phyloP scores from a whole-genome alignment of 1,140 invertebrate species.

The Caerostris darwini region DNA sequence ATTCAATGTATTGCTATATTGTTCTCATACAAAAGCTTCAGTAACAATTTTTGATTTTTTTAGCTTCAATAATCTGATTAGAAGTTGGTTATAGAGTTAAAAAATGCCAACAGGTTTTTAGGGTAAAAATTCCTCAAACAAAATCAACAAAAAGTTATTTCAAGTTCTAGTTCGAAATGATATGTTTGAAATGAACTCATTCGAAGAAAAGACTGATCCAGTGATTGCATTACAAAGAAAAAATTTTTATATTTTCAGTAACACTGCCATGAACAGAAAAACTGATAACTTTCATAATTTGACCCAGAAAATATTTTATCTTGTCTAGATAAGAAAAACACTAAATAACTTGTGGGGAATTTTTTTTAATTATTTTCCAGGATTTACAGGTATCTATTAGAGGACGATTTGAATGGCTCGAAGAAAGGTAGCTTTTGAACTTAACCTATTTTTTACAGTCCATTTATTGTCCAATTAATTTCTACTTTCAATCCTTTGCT shows the following conservation, averaged over 20 bases:
- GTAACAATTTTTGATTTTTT: too few relatives aligned
- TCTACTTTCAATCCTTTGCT: background rate
- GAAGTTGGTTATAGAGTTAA: too few relatives aligned
- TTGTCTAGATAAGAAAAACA: background rate
- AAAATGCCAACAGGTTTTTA: too few relatives aligned
- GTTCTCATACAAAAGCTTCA: too few relatives aligned
- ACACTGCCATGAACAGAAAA: background rate
- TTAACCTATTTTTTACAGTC: constrained; percentile 64
- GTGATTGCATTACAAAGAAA: background rate
- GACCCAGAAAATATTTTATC: background rate
- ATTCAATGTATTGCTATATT: too few relatives aligned
- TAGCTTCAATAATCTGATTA: too few relatives aligned
- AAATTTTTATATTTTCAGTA: background rate
- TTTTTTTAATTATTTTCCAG: background rate
- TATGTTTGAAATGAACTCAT: background rate
- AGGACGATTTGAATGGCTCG: constrained; percentile 23
- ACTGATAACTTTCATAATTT: background rate
- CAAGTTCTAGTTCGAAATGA: too few relatives aligned
- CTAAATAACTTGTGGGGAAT: background rate
- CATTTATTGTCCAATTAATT: constrained; percentile 56
- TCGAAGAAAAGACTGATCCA: background rate
- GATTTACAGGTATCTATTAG: background rate
- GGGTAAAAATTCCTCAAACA: too few relatives aligned
- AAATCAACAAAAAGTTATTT: too few relatives aligned
- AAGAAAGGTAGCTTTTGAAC: background rate